Conservation (phyloP, 2,888 invertebrate species). For the Pardosa pseudoannulata region DNA sequence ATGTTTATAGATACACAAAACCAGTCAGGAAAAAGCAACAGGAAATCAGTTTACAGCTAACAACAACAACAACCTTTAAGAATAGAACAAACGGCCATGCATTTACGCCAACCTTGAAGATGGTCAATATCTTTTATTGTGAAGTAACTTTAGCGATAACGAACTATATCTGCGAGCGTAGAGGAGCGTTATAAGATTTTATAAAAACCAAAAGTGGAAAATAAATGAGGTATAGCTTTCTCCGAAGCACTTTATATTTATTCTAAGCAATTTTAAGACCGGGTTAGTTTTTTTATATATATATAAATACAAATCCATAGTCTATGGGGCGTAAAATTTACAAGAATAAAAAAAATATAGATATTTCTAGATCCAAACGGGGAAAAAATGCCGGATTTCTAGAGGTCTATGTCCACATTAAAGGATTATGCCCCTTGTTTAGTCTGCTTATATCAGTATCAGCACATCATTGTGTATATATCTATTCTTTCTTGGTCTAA, state of each 20-base stretch:
- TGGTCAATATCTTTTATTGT: not conserved
- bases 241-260: not conserved
- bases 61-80: not conserved
- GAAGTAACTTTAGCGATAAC: not conserved
- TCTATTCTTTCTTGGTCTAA: too few relatives aligned
- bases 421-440: not conserved
- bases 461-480: too few relatives aligned
- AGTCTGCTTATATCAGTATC: not conserved
- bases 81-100: too few relatives aligned
- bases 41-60: not conserved
- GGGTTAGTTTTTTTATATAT: not conserved
- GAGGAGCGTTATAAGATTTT: too few relatives aligned
- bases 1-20: too few relatives aligned
- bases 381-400: not conserved
- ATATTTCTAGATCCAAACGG: not conserved
- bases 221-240: not conserved
- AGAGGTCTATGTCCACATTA: not conserved
- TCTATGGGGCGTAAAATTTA: not conserved
- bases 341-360: not conserved
- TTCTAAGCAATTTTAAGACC: conserved; percentile 5
- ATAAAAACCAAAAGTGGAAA: not conserved
- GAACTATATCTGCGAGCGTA: not conserved
- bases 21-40: not conserved
- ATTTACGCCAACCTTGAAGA: not conserved
- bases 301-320: too few relatives aligned